Evolutionary conservation across 2,888 invertebrate genomes (phyloP), one percentile per base, ranked within the genome.

Genomic region (Adelognathus sp.): DNA sequence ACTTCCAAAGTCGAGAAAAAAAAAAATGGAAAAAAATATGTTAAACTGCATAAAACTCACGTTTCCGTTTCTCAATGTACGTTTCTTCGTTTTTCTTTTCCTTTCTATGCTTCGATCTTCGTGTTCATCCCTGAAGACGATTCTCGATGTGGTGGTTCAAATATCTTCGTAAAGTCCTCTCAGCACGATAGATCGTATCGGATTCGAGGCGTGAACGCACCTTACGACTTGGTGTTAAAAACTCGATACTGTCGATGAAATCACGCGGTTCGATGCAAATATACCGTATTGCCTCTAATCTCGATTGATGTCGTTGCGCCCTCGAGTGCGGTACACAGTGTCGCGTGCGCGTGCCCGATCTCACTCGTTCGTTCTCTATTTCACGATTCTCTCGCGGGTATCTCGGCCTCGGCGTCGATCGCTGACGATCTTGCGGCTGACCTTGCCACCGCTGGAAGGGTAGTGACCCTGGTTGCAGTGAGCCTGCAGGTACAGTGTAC

Each of bases 381-480:
- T 58, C 67, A 66, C 74, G 36, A 71, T 66, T 71, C 71, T 58
- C 46, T 61, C 56, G 31, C 11, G 29, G 50, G 31, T 66, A 33
- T 44, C 33, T 69, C 29, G 31, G 66, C 54, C 27, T 39, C 39
- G 29, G 69, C 41, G 58, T 72, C 82, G 83, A 80, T 83, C 74
- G 76, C 16, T 81, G 82, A 83, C 84, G 84, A 86, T 86, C 84
- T 87, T 86, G 86, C 83, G 83, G 87, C 85, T 86, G 86, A 86
- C 87, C 87, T 87, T 86, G 87, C 87, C 84, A 87, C 87, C 82
- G 83, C 85, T 84, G 84, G 83, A 86, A 87, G 87, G 87, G 87
- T 87, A 87, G 87, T 86, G 87, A 87, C 86, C 87, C 83, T 81
- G 79, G 78, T 82, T 77, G 81, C 79, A 64, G 61, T 39, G 76